Base-by-base conservation (phyloP, 2,888 invertebrate genomes). In the Drosophila subquinaria region DNA sequence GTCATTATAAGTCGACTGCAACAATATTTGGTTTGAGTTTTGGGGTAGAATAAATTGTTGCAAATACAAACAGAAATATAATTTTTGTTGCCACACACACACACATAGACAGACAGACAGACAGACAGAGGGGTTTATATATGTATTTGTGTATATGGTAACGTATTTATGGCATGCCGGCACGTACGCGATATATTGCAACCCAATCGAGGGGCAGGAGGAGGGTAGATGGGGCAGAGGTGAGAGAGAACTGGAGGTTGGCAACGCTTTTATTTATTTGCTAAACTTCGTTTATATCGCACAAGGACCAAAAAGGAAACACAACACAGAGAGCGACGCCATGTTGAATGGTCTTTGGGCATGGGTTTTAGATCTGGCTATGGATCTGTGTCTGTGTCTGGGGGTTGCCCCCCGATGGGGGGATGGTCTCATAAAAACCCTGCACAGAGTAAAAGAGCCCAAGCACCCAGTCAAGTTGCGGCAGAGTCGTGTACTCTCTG, bases 171-270 rank as follows among this genome's bases (percentile, higher is more conserved):
- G 86, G 89, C 86, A 86, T 89, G 79, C 89, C 86, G 67, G 80
- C 86, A 86, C 86, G 86, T 86, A 86, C 86, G 88, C 85, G 87
- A 87, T 89, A 89, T 88, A 85, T 85, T 89, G 89, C 81, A 87
- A 76, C 71, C 83, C 89, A 88, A 83, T 88, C 74, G 74, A 17
- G 45, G 23, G 27, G 45, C n/a, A 27, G 45, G 60, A 50, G 45
- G 15, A 9, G 5, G 15, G 40, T 0, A 20, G 40, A 36, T 20
- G 55, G 36, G 42, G 35, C 5, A 20, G 23, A 4, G 55, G 55
- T 36, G 17, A 43, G 47, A 13, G n/a, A 42, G 33, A 10, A n/a
- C 4, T 23, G 40, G 6, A n/a, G 38, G 17, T 33, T 13, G 61
- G 50, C 35, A 72, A 63, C 69, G 79, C 73, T 86, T 83, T 86